Base-by-base conservation (phyloP, 2,113 vertebrate genomes). In the Leptobrachium ailaonicum region DNA sequence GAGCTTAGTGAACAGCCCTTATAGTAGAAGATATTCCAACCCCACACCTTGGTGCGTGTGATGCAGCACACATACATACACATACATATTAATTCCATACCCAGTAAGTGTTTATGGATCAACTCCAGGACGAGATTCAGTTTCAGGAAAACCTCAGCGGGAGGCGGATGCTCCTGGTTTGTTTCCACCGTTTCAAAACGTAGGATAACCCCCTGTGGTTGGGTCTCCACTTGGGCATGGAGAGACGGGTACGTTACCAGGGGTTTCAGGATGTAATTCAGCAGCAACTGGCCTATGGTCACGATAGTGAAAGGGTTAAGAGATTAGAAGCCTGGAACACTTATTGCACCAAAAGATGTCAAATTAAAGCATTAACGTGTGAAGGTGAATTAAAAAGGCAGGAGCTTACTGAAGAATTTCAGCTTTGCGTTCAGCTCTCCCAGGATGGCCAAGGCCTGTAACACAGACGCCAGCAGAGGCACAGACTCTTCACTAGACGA, bases 231-330 rank as follows among this genome's bases (percentile, higher is more conserved):
- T 45, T 92, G 82, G 0, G 85, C 90, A 13, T 86, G 84, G 80
- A 98, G 88, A 0, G 92, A 92, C 0, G 95, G 91, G 76, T 91
- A 91, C 0, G 86, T 85, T 54, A 95, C 90, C 87, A 98, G 73
- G 0, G 98, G 97, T 88, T 92, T 96, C 76, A 99, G 85, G 84
- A 98, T 83, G 84, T 93, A 90, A 76, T 96, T 97, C 87, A 98
- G 80, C 85, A 99, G 85, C 71, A 96, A 82, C 73, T 96, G 95
- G 76, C 96, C 98, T 99, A 87, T 77, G 60, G 53, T 82, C 84
- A 83, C 2, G 82, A 85, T 83, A 2, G 70, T 5, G 50, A 62
- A 63, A 20, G 11, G 56, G n/a, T 60, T 42, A 60, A 41, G 3
- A 12, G 11, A 45, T 47, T 5, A 32, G 20, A 32, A 32, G 20